Base-by-base conservation (phyloP, 2,113 vertebrate species). In the Amphiprion ocellaris region DNA sequence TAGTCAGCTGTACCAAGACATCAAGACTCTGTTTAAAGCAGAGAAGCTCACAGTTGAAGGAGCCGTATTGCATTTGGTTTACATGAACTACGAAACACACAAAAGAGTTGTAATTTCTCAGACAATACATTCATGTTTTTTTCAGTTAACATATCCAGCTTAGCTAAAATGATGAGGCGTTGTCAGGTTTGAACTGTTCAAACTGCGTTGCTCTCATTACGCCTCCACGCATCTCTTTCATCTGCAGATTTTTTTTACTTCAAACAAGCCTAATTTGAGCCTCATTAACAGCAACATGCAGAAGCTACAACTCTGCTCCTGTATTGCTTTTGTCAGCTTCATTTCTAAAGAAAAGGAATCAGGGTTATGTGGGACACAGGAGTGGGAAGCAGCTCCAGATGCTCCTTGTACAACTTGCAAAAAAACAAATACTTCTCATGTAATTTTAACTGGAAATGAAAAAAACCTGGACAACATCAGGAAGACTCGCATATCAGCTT, bases 261-360 rank as follows among this genome's bases (percentile, higher is more conserved):
- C 81, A 87, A 84, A 84, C 65, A 68, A 49, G 24, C 15, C 54
- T 63, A 50, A 84, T 71, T 55, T 74, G 23, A 64, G 66, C 30
- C 66, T 81, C 74, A 81, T 84, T 84, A 81, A 53, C 37, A 21
- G 52, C 15, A 83, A 46, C 50, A 71, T n/a, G 19, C n/a, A 87
- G 53, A 30, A 23, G 21, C 56, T 49, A 72, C 37, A 4, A 16
- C 46, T 21, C 24, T 14, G 53, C 17, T 23, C 30, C 59, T 63
- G 60, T 52, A n/a, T 19, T 41, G 60, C 60, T 56, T 76, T 68
- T 64, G 58, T 59, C 9, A 10, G 53, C 69, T 44, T 46, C 8
- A 21, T 60, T 72, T 28, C 66, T 79, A 21, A 66, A 44, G 6
- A 63, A 21, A 5, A 52, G n/a, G 19, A 53, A 14, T 3, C 28